Evolutionary conservation across 2,113 vertebrate genomes (phyloP).

Genomic region (Hippocampus barbouri): DNA sequence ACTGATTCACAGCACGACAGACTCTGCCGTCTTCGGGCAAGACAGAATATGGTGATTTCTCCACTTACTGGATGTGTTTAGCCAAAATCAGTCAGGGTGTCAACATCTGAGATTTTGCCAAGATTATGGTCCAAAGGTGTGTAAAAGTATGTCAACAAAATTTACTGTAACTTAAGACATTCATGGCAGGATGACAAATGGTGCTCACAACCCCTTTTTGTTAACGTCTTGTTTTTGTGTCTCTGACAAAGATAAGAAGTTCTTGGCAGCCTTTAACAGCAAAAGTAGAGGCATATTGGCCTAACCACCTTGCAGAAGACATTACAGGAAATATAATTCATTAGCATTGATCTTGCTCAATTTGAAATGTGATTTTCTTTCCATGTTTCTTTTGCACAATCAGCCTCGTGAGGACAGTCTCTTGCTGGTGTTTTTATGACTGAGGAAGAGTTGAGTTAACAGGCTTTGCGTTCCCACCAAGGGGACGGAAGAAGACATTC

Average conservation of each 20-base stretch:
- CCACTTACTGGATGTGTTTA: slow-evolving; percentile 50
- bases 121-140: slow-evolving; percentile 38
- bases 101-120: slow-evolving; percentile 21
- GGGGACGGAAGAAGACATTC: slow-evolving; percentile 7
- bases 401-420: slow-evolving; percentile 51
- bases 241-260: slow-evolving; percentile 40
- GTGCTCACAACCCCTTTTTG: slow-evolving; percentile 8
- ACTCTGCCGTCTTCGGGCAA: slow-evolving; percentile 47
- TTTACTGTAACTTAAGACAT: slow-evolving; percentile 33
- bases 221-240: slow-evolving; percentile 19
- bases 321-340: slow-evolving; percentile 18
- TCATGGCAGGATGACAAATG: slow-evolving; percentile 39
- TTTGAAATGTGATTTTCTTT: neutral
- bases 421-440: slow-evolving; percentile 23
- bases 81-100: slow-evolving; percentile 45
- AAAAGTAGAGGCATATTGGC: slow-evolving; percentile 35
- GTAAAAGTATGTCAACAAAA: slow-evolving; percentile 50
- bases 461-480: slow-evolving; percentile 42
- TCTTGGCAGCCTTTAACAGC: slow-evolving; percentile 42
- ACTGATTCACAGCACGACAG: slow-evolving; percentile 47
- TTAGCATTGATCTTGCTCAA: neutral
- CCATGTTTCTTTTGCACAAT: slow-evolving; percentile 15
- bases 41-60: slow-evolving; percentile 56
- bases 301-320: slow-evolving; percentile 21
- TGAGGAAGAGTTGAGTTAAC: slow-evolving; percentile 32